phyloP scores from a whole-genome alignment of 2,797 vertebrate genomes.

The Loris lydekkerianus region DNA sequence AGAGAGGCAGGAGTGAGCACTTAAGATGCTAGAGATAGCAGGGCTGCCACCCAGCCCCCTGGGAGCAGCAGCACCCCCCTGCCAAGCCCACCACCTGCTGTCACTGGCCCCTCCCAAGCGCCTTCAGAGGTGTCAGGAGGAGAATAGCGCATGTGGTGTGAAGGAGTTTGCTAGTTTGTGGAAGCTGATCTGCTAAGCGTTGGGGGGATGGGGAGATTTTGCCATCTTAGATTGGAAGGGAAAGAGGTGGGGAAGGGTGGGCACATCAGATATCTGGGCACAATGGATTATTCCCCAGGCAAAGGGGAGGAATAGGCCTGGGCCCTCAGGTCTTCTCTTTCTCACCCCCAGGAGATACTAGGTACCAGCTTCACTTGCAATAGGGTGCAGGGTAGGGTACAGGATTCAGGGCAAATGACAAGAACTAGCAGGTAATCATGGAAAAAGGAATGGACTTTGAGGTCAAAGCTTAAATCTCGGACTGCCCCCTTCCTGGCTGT shows the following conservation, averaged over 20 bases:
- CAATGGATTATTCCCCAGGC: not conserved
- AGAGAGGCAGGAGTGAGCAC: not conserved
- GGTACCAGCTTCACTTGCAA: too few relatives aligned
- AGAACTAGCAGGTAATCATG: not conserved
- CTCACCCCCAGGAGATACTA: not conserved
- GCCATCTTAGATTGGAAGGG: not conserved
- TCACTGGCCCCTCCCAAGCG: not conserved
- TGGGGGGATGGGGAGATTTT: not conserved
- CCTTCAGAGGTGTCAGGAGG: constrained; percentile 49
- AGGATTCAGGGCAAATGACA: too few relatives aligned
- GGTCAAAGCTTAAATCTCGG: not conserved
- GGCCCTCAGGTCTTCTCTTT: not conserved
- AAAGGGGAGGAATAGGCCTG: not conserved
- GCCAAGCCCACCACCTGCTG: not conserved
- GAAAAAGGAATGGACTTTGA: not conserved
- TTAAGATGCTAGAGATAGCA: not conserved
- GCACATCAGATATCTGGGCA: not conserved
- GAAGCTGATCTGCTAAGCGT: constrained; percentile 53
- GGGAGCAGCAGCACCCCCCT: not conserved
- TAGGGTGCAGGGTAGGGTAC: not conserved
- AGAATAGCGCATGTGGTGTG: not conserved
- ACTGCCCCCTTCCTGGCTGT: not conserved
- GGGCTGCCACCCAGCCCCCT: not conserved
- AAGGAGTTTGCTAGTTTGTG: not conserved
- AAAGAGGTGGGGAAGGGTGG: not conserved